A percentile compares a stretch with the other conserved stretches of the same genome.
Evolutionary conservation across 2,113 vertebrate genomes (phyloP).

Genomic region (Rhizomys pruinosus): DNA sequence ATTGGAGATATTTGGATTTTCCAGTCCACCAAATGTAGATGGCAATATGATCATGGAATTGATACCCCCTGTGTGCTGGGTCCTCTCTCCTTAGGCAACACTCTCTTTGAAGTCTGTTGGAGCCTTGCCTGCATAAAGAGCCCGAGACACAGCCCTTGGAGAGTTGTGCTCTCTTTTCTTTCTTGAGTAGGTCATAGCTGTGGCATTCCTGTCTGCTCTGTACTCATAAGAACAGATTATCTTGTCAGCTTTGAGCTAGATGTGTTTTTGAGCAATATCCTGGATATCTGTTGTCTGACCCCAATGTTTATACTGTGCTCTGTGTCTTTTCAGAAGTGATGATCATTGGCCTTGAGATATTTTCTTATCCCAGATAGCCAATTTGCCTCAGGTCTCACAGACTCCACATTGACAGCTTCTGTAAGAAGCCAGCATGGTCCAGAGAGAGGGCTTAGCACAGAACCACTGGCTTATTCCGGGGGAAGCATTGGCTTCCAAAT

Average conservation of each 20-base stretch:
- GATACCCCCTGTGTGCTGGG: conserved; percentile 5
- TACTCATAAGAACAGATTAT: conserved; percentile 70
- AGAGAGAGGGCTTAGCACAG: conserved; percentile 60
- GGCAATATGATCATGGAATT: conserved; percentile 56
- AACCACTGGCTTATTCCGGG: conserved; percentile 66
- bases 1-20: conserved; percentile 74
- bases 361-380: conserved; percentile 62
- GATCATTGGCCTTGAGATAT: conserved; percentile 50
- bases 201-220: conserved; percentile 69
- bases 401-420: conserved; percentile 47
- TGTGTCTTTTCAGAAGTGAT: conserved; percentile 36
- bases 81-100: neutral
- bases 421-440: conserved; percentile 58
- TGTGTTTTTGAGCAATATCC: conserved; percentile 70
- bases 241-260: conserved; percentile 71
- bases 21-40: conserved; percentile 23
- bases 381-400: conserved; percentile 48
- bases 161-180: conserved; percentile 53
- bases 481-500: conserved; percentile 75
- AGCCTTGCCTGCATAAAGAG: conserved; percentile 57
- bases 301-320: conserved; percentile 34
- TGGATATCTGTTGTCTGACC: conserved; percentile 71
- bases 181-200: conserved; percentile 36
- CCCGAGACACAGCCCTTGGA: conserved; percentile 47
- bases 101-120: conserved; percentile 77